Evolutionary conservation across 2,113 vertebrate genomes (phyloP).

Genomic region (Ornithorhynchus anatinus): DNA sequence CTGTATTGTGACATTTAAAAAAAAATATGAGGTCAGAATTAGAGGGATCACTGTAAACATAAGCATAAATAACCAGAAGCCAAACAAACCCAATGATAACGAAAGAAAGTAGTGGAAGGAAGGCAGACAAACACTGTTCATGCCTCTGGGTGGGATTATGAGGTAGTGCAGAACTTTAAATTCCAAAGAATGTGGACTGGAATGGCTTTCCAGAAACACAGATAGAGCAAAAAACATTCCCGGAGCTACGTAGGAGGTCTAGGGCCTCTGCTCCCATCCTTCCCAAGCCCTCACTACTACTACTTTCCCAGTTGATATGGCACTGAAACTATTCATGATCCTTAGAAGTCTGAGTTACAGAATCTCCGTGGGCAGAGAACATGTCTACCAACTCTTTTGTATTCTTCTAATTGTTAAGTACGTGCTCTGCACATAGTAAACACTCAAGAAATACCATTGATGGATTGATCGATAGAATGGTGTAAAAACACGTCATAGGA

Average conservation of each 20-base stretch:
- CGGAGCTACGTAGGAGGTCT: background rate
- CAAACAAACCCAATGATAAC: conserved; percentile 19
- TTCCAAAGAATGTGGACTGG: background rate
- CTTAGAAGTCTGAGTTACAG: background rate
- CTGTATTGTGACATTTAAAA: background rate
- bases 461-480: too few relatives aligned
- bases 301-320: too few relatives aligned
- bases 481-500: too few relatives aligned
- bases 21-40: background rate
- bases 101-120: conserved; percentile 2
- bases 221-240: background rate
- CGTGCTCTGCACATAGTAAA: too few relatives aligned
- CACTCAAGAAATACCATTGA: too few relatives aligned
- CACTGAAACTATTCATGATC: too few relatives aligned
- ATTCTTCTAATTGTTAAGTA: background rate
- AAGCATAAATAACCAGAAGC: background rate
- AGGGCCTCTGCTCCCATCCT: too few relatives aligned
- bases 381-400: background rate
- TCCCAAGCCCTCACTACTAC: too few relatives aligned
- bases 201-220: background rate
- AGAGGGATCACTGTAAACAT: conserved; percentile 47
- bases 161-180: background rate
- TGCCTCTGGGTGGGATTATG: conserved; percentile 6
- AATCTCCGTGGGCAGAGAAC: background rate
- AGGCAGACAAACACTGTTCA: background rate